A percentile compares a stretch with the other conserved stretches of the same genome.
Conservation (phyloP, 2,113 vertebrate species). For the Ictalurus punctatus region DNA sequence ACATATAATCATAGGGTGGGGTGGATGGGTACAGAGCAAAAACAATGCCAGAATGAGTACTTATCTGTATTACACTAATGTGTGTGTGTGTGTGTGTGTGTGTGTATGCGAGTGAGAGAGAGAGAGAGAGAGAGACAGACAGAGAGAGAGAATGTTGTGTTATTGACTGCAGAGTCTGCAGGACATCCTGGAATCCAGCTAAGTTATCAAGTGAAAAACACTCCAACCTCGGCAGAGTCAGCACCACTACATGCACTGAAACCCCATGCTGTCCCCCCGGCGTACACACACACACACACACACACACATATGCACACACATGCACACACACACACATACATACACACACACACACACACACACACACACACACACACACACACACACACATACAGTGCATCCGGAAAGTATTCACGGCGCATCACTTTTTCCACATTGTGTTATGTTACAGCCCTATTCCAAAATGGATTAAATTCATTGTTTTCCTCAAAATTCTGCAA, state of each 20-base stretch:
- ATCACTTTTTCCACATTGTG: too few species aligned
- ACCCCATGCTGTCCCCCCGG: conserved; percentile 7
- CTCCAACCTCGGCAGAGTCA: conserved; percentile 39
- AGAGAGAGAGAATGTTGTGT: conserved; percentile 53
- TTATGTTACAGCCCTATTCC: too few species aligned
- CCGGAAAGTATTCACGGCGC: too few species aligned
- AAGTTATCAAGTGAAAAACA: conserved; percentile 55
- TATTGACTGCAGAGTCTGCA: conserved; percentile 59
- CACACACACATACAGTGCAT: conserved; percentile 12
- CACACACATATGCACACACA: background rate
- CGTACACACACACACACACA: conserved; percentile 9
- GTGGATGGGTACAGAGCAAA: conserved; percentile 13
- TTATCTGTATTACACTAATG: conserved; percentile 5
- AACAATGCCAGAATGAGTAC: conserved; percentile 8
- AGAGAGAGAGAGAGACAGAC: conserved; percentile 49
- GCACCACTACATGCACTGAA: conserved; percentile 15
- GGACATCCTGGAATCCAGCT: conserved; percentile 64
- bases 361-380: conserved; percentile 18
- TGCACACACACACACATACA: background rate
- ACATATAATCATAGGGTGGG: background rate
- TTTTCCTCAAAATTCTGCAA: too few species aligned
- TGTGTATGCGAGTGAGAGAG: conserved; percentile 37
- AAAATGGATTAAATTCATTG: too few species aligned
- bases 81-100: background rate
- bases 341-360: background rate